These are phyloP conservation scores for Diachasmimorpha longicaudata DNA, from an alignment of 1,140 invertebrate species.

Conservation along the genomic window DNA sequence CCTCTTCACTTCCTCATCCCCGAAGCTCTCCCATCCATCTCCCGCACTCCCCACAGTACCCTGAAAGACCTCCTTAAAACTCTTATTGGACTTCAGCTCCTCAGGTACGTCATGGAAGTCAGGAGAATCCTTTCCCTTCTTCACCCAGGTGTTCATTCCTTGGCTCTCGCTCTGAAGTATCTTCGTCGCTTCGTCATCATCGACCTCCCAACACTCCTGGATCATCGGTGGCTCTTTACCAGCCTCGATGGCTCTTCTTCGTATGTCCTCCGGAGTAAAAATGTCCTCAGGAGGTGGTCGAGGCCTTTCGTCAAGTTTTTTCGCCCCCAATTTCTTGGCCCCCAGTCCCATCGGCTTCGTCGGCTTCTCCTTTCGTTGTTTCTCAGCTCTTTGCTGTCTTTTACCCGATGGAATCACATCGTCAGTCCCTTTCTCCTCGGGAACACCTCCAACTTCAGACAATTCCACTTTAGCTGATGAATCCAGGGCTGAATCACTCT, in stretches of 20 bases:
- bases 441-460: not conserved
- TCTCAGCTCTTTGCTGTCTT: constrained; percentile 3
- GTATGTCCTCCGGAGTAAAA: constrained; percentile 26
- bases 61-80: constrained; percentile 57
- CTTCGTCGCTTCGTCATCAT: constrained; percentile 29
- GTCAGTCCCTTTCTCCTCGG: not conserved
- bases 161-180: constrained; percentile 19
- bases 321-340: constrained; percentile 42
- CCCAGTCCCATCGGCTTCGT: constrained; percentile 21
- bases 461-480: not conserved
- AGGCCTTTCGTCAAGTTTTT: constrained; percentile 6
- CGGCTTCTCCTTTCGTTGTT: constrained; percentile 22
- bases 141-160: not conserved
- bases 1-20: constrained; percentile 41
- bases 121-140: constrained; percentile 13
- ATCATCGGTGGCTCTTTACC: constrained; percentile 33
- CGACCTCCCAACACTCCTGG: constrained; percentile 33
- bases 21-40: constrained; percentile 53
- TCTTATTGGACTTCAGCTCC: constrained; percentile 56
- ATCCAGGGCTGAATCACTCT: not conserved
- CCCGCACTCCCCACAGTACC: constrained; percentile 6
- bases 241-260: constrained; percentile 16
- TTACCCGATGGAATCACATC: not conserved
- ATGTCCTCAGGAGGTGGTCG: constrained; percentile 30
- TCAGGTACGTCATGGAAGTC: constrained; percentile 47